phyloP scores from a whole-genome alignment of 2,888 invertebrate species.

The Patella ulyssiponensis region DNA sequence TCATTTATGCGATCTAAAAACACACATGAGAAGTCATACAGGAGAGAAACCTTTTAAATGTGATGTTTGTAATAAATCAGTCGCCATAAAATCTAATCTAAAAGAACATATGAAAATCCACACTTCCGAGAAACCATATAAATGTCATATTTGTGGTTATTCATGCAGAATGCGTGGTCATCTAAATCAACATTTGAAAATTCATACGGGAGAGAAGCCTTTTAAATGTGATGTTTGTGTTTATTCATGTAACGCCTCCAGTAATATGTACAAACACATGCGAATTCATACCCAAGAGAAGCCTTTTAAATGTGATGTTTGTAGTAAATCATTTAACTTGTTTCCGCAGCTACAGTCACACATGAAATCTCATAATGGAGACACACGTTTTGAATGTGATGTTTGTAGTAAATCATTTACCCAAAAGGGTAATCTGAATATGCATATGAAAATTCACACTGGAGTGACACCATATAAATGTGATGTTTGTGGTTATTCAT shows the following conservation, averaged over 20 bases:
- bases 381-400: too few species aligned
- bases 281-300: slow-evolving; percentile 33
- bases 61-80: neutral
- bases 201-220: slow-evolving; percentile 19
- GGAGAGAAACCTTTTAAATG: slow-evolving; percentile 6
- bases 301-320: slow-evolving; percentile 31
- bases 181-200: slow-evolving; percentile 14
- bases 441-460: too few species aligned
- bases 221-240: slow-evolving; percentile 20
- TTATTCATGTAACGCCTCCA: slow-evolving; percentile 16
- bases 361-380: too few species aligned
- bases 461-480: too few species aligned
- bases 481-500: too few species aligned
- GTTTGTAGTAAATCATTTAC: too few species aligned
- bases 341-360: too few species aligned
- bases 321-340: slow-evolving; percentile 21
- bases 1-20: slow-evolving; percentile 13
- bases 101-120: neutral
- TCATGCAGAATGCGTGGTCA: neutral
- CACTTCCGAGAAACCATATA: neutral
- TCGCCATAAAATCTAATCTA: neutral
- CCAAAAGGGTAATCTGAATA: too few species aligned
- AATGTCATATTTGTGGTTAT: neutral
- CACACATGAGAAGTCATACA: neutral
- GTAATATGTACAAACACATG: slow-evolving; percentile 22